Conservation (phyloP, 1,140 invertebrate genomes). For the Drosophila santomea region DNA sequence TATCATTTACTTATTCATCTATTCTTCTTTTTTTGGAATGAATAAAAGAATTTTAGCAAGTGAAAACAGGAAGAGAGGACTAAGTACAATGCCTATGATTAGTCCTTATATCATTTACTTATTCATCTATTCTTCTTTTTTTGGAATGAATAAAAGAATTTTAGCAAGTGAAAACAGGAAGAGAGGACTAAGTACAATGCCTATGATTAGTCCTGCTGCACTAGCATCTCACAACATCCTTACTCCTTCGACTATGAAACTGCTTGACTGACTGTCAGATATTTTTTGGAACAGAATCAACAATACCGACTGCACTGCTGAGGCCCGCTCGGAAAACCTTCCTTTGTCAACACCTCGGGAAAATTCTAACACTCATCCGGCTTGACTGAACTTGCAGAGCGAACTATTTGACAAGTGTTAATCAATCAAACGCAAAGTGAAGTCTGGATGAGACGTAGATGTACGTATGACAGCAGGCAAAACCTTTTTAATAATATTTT, state of each 20-base stretch:
- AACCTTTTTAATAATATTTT: conserved; percentile 81
- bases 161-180: conserved; percentile 53
- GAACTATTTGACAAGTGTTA: conserved; percentile 71
- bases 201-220: conserved; percentile 61
- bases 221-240: conserved; percentile 30
- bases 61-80: conserved; percentile 54
- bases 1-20: too few species aligned
- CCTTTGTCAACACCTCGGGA: conserved; percentile 62
- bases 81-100: too few species aligned
- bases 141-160: too few species aligned
- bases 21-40: too few species aligned
- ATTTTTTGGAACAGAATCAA: conserved; percentile 64
- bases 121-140: too few species aligned
- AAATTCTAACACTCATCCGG: conserved; percentile 8
- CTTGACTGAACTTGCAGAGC: conserved; percentile 43
- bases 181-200: conserved; percentile 39
- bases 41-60: not conserved
- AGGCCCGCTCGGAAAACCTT: conserved; percentile 29
- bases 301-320: conserved; percentile 60
- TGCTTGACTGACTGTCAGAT: conserved; percentile 49
- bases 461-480: conserved; percentile 65
- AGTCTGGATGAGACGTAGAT: conserved; percentile 35
- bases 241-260: not conserved
- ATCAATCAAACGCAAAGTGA: conserved; percentile 69
- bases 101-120: too few species aligned